Conservation (phyloP, 2,888 invertebrate species). For the Hymenopus coronatus region DNA sequence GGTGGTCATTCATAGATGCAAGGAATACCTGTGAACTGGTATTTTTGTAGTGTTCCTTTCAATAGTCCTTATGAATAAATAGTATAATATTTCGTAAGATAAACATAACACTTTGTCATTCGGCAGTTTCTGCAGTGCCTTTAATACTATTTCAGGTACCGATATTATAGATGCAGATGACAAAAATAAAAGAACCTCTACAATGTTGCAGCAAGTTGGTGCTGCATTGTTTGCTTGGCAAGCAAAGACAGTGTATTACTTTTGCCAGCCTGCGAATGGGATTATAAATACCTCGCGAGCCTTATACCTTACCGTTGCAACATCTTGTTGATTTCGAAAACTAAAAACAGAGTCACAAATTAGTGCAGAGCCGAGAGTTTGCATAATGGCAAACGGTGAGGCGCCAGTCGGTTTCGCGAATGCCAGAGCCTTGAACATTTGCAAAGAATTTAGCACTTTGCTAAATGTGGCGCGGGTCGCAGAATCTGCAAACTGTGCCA, state of each 20-base stretch:
- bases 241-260: neutral
- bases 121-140: too few relatives aligned
- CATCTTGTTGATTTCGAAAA: neutral
- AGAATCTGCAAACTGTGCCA: neutral
- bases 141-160: too few relatives aligned
- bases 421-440: neutral
- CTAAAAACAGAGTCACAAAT: neutral
- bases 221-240: neutral
- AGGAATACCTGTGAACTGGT: too few relatives aligned
- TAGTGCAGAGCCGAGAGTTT: neutral
- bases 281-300: neutral
- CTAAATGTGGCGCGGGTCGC: slow-evolving; percentile 4
- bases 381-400: neutral
- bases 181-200: too few relatives aligned
- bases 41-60: too few relatives aligned
- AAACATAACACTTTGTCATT: too few relatives aligned
- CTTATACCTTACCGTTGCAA: neutral
- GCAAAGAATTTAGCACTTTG: slow-evolving; percentile 17
- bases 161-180: too few relatives aligned
- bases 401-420: neutral
- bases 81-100: too few relatives aligned
- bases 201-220: too few relatives aligned
- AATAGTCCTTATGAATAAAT: too few relatives aligned
- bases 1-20: too few relatives aligned
- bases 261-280: neutral